Evolutionary conservation across 2,797 vertebrate species (phyloP), one percentile per base, ranked within the genome.

Genomic region (Bufotes viridis): DNA sequence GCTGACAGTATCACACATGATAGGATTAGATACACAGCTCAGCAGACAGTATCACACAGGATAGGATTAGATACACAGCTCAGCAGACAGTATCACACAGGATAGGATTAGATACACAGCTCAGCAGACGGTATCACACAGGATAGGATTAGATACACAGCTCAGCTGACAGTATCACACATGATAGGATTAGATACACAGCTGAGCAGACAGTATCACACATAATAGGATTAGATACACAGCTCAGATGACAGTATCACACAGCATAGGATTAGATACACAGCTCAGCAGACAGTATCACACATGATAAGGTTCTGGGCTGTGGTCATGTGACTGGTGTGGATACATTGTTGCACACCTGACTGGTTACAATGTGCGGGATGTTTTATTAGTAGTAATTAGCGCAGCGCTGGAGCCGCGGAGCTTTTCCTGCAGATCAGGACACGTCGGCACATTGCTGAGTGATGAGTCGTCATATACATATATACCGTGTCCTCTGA

Each of bases 391-490:
- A n/a, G 9, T 67, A 42, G 51, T 63, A 81, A 81, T 81, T 8
- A 81, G 17, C 61, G 17, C 26, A 34, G 55, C 18, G 78, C 8
- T 9, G 42, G 60, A 49, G 78, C 18, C 78, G 29, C 17, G 8
- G 63, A 67, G 63, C 24, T 22, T 67, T 24, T 11, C 18, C 13
- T 26, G 42, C 81, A 55, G 13, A 69, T 70, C 81, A 57, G n/a
- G 26, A 82, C 81, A 70, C 42, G 63, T 53, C 81, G 14, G 81
- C 29, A 29, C 61, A 82, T 69, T 69, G 81, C 49, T 55, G 49
- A 69, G 63, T 14, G 63, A 70, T 82, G 81, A 82, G 61, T 82
- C 22, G 42, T 70, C 80, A 7, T 7, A 1, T 82, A 82, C 70
- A 82, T 82, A 82, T 55, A 26, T 42, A 61, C 3, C 15, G 10